Evolutionary conservation across 2,888 invertebrate species (phyloP), one percentile per base, ranked within the genome.

Genomic region (Sphaerolaimus hirsutus): DNA sequence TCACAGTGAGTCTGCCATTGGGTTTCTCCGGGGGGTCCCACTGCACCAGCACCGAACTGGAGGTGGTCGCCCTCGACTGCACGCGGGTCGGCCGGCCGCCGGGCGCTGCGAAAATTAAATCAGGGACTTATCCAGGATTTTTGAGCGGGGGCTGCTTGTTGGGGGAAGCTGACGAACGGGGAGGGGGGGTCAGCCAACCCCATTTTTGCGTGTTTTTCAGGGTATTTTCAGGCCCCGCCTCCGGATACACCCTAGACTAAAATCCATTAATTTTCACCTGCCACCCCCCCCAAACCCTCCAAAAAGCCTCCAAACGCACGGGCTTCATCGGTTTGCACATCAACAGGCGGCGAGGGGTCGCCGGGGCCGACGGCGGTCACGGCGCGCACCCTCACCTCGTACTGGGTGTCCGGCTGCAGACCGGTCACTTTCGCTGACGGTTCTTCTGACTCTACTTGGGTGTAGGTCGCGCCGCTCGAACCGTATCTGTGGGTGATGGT

Each of bases 1-100:
- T 37, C 19, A 37, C 37, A 14, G 37, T 37, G 55, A 97, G 83
- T 75, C 83, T 81, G 56, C 93, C 93, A 64, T 91, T 91, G 43
- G 91, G 86, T 46, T 82, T 83, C 66, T 87, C 86, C 21, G 93
- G 93, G 64, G 86, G 86, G 58, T 84, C 82, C 97, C 97, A 97
- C 63, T 86, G 83, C 56, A 97, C 84, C 48, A 89, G 79, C 78
- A 97, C 83, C 35, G 89, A 87, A 64, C 81, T 84, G 46, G 86
- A 81, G 66, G 84, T 87, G 54, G 89, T 74, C 5, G 91, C 84
- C 46, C 84, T 75, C 45, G 84, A 89, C 71, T 81, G 80, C 37
- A 93, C 83, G 68, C 86, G 84, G 56, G 80, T 73, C 5, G 93
- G 93, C 46, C 91, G 81, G 60, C 83, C 81, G 59, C 87, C 87